phyloP scores from a whole-genome alignment of 2,113 vertebrate genomes.

The Archocentrus centrarchus region DNA sequence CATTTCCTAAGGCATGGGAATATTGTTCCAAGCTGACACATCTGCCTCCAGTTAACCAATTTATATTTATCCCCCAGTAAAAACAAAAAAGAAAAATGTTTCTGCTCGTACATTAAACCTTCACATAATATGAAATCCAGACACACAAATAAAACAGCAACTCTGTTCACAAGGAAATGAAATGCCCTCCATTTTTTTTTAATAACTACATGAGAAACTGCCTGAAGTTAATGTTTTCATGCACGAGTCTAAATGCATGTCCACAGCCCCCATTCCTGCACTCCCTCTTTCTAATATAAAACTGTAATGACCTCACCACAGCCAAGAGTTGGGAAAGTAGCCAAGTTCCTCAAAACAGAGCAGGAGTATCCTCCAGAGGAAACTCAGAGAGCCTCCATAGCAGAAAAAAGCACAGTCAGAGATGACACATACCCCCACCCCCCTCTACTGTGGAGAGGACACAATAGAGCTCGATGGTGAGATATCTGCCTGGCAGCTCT shows the following conservation, averaged over 20 bases:
- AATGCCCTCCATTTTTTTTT: not conserved
- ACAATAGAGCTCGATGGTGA: constrained; percentile 62
- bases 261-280: constrained; percentile 15
- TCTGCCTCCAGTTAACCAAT: constrained; percentile 28
- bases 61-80: not conserved
- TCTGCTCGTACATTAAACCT: not conserved
- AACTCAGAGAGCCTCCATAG: constrained; percentile 49
- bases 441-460: constrained; percentile 17
- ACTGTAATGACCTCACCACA: constrained; percentile 65
- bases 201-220: constrained; percentile 20
- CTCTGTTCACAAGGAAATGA: constrained; percentile 12
- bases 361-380: constrained; percentile 51
- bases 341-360: constrained; percentile 65
- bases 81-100: constrained; percentile 4
- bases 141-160: constrained; percentile 9
- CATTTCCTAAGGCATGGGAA: constrained; percentile 52
- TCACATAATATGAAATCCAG: not conserved
- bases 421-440: constrained; percentile 44
- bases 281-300: constrained; percentile 43
- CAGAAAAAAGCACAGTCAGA: constrained; percentile 48
- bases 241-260: constrained; percentile 4
- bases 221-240: constrained; percentile 39
- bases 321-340: constrained; percentile 57
- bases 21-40: constrained; percentile 15
- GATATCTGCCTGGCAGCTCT: constrained; percentile 63